Conservation (phyloP, 2,113 vertebrate genomes). For the Clarias gariepinus region DNA sequence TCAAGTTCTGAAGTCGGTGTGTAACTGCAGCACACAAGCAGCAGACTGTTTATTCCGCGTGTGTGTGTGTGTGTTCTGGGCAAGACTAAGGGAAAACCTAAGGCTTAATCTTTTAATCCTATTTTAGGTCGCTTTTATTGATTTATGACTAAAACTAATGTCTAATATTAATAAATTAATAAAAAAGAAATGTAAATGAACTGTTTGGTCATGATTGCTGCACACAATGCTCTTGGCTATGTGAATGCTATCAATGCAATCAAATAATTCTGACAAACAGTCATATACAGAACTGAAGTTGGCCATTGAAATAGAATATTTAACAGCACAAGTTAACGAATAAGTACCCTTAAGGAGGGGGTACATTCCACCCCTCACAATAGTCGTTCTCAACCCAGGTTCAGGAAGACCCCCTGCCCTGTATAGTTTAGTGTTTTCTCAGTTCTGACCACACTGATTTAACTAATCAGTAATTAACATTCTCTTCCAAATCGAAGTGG, state of each 20-base stretch:
- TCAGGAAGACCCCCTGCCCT: too few species aligned
- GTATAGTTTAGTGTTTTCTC: too few species aligned
- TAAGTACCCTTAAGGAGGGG: too few species aligned
- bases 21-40: not conserved
- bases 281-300: not conserved
- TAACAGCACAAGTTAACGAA: too few species aligned
- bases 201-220: not conserved
- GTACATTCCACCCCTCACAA: too few species aligned
- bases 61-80: not conserved
- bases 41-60: not conserved
- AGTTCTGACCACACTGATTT: too few species aligned
- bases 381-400: too few species aligned
- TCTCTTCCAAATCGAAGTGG: too few species aligned
- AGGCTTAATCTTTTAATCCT: not conserved
- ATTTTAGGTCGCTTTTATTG: not conserved
- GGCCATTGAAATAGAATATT: too few species aligned
- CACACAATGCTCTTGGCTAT: not conserved
- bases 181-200: not conserved
- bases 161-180: not conserved
- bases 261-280: not conserved
- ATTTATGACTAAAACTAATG: not conserved
- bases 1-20: conserved; percentile 23
- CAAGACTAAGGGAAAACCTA: not conserved
- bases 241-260: not conserved
- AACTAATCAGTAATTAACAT: too few species aligned